These are phyloP conservation scores for Poeciliopsis gracilis DNA, from an alignment of 2,797 vertebrate species.

Conservation along the genomic window DNA sequence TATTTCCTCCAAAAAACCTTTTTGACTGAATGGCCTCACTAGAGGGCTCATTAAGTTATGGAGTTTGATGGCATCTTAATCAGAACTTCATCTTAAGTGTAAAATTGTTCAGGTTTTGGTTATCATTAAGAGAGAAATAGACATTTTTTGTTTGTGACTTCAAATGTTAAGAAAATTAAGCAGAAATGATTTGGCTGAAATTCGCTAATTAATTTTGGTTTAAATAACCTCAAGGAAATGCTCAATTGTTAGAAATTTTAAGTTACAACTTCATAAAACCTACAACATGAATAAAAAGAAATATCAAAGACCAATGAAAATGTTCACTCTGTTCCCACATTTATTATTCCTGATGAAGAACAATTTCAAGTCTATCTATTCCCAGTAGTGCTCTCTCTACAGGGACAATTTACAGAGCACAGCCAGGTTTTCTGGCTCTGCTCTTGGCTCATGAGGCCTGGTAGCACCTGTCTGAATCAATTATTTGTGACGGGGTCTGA, in stretches of 20 bases:
- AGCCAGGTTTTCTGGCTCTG: conserved; percentile 70
- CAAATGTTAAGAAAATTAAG: background rate
- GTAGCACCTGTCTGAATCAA: conserved; percentile 74
- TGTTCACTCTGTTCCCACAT: conserved; percentile 4
- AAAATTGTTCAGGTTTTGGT: background rate
- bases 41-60: background rate
- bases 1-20: background rate
- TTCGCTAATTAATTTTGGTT: background rate
- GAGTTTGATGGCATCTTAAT: background rate
- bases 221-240: background rate
- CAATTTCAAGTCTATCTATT: conserved; percentile 59
- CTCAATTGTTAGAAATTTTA: background rate
- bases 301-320: conserved; percentile 6
- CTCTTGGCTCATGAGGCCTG: conserved; percentile 73
- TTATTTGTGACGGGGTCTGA: conserved; percentile 74
- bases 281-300: background rate
- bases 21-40: background rate
- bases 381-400: conserved; percentile 59
- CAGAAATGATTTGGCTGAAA: background rate
- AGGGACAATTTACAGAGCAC: conserved; percentile 69
- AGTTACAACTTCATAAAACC: background rate
- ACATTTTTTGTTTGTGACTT: background rate
- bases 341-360: conserved; percentile 47
- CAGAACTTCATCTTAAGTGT: background rate
- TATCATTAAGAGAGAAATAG: background rate